Evolutionary conservation across 2,888 invertebrate genomes (phyloP), one percentile per base, ranked within the genome.

Genomic region (Morinoia aosen): DNA sequence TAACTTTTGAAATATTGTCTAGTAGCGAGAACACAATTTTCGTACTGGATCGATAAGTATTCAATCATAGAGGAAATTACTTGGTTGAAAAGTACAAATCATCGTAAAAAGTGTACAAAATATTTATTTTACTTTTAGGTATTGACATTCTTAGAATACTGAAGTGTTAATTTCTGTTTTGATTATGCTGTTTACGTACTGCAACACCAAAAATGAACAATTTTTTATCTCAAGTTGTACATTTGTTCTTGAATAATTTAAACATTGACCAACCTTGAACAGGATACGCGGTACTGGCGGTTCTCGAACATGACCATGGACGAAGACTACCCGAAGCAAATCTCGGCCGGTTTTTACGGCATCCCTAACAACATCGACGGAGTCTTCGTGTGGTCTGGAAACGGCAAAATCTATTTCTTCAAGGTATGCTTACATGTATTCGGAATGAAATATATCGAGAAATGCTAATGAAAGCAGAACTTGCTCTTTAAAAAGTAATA

Each of bases 381-480:
- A 0, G 99, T 99, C 0, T 98, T 99, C 97, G 99, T 99, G 7
- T 99, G 99, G 99, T 98, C 99, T 96, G 99, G 99, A 96, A 99
- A 99, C 97, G 99, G 99, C 97, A 99, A 99, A 97, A 99, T 99
- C 96, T 99, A 99, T 97, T 99, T 99, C 98, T 99, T 98, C 97
- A 99, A 97, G 96, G 96, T 96, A 39, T 88, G 96, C 76, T 76
- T 76, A 25, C 76, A 1, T 3, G 25, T 19, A 16, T 10, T 76
- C 0, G 25, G 12, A 76, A 76, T 33, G 33, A 12, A 12, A 76
- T 76, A 33, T 76, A 33, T 76, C 25, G 33, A 33, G 33, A 76
- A 76, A 76, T 76, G 33, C 25, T 33, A 76, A 76, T 33, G 76
- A 2, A 33, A 19, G 7, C 76, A 25, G 3, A 76, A 58, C 33